Conservation (phyloP, 1,140 invertebrate species). For the Brachionus paranguensis region DNA sequence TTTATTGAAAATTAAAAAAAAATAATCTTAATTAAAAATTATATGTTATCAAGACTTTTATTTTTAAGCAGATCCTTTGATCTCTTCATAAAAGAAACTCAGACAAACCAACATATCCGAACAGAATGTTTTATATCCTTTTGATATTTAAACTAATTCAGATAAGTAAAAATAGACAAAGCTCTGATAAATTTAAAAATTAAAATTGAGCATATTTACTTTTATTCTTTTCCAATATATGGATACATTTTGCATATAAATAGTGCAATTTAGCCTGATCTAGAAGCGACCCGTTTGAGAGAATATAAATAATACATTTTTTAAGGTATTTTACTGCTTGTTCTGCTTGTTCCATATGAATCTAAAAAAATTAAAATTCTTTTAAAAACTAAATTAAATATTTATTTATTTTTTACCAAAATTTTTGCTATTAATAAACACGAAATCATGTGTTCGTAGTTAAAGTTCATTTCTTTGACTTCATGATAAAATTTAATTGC, state of each 20-base stretch:
- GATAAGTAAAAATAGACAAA: too few species aligned
- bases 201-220: not conserved
- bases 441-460: constrained; percentile 7
- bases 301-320: constrained; percentile 33
- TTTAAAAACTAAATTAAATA: not conserved
- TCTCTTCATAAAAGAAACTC: not conserved
- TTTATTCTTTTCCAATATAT: constrained; percentile 32
- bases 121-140: too few species aligned
- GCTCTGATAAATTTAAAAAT: not conserved
- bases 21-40: too few species aligned
- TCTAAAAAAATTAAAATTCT: not conserved
- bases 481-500: constrained; percentile 36
- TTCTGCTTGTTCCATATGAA: constrained; percentile 37
- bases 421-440: constrained; percentile 33
- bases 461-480: constrained; percentile 32
- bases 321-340: constrained; percentile 29
- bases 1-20: too few species aligned
- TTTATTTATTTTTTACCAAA: not conserved
- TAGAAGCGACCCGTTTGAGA: constrained; percentile 7
- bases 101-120: not conserved
- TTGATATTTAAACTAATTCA: too few species aligned
- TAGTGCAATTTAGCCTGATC: constrained; percentile 25
- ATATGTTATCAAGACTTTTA: not conserved
- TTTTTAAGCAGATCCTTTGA: not conserved
- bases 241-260: constrained; percentile 33